Percentiles rank a stretch among this genome's conserved stretches.
These are phyloP conservation scores for Phanerotoma sp. DNA, from an alignment of 2,888 invertebrate species.

Conservation along the genomic window DNA sequence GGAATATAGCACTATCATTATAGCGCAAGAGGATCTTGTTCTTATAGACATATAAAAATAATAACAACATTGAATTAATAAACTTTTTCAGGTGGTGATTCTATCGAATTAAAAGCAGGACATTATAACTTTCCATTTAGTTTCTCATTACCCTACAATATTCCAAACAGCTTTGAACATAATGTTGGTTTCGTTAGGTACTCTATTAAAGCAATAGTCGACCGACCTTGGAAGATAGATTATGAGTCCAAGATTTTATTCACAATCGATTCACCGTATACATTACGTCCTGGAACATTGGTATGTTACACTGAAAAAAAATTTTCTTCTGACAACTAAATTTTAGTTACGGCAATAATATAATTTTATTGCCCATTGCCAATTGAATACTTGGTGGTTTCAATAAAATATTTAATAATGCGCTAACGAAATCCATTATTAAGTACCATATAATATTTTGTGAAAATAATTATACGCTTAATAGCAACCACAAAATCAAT, in stretches of 20 bases:
- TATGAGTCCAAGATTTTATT: conserved; percentile 76
- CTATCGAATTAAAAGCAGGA: conserved; percentile 71
- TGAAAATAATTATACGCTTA: no score
- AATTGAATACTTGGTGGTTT: no score
- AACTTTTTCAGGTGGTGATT: conserved; percentile 58
- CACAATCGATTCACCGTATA: conserved; percentile 59
- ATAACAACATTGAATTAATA: not conserved
- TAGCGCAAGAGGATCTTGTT: not conserved
- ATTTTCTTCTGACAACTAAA: no score
- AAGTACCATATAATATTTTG: no score
- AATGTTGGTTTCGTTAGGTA: conserved; percentile 73
- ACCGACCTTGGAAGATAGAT: conserved; percentile 80
- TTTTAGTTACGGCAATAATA: no score
- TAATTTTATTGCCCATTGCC: no score
- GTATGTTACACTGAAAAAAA: no score
- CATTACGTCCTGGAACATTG: conserved; percentile 9
- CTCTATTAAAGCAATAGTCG: conserved; percentile 72
- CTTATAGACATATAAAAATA: not conserved
- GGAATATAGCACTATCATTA: not conserved
- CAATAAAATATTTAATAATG: no score
- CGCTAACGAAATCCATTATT: no score
- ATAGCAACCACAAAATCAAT: no score
- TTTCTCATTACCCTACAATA: conserved; percentile 69
- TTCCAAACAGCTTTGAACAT: conserved; percentile 75
- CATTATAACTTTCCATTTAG: conserved; percentile 73